Evolutionary conservation across 2,113 vertebrate species (phyloP).

Genomic region (Casuarius casuarius): DNA sequence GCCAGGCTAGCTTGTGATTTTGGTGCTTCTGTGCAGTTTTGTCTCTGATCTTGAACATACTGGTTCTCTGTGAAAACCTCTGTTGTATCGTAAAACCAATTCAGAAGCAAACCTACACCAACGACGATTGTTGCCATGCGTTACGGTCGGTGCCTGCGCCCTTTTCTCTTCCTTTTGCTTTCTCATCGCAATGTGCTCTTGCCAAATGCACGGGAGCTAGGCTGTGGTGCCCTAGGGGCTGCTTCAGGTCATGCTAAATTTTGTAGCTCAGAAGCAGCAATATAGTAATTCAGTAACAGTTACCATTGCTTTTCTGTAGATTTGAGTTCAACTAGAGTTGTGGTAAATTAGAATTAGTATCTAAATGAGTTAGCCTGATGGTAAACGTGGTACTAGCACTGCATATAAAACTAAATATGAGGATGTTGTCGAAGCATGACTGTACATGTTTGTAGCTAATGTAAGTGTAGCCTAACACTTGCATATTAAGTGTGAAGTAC

Average conservation of each 20-base stretch:
- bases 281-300: not conserved
- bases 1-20: not conserved
- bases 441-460: not conserved
- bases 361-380: not conserved
- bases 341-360: not conserved
- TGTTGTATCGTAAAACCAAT: not conserved
- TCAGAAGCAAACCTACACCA: not conserved
- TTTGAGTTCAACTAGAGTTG: not conserved
- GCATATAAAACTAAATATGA: not conserved
- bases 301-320: not conserved
- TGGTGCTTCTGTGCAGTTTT: not conserved
- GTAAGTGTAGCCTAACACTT: not conserved
- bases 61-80: not conserved
- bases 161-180: not conserved
- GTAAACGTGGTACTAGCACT: not conserved
- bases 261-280: not conserved
- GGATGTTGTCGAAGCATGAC: not conserved
- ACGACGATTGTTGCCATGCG: fast-evolving
- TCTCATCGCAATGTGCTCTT: not conserved
- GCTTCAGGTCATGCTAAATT: not conserved
- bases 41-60: not conserved
- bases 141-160: not conserved
- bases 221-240: not conserved
- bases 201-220: not conserved
- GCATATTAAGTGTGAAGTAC: not conserved